Conservation (phyloP, 1,140 invertebrate species). For the Diploscapter pachys region DNA sequence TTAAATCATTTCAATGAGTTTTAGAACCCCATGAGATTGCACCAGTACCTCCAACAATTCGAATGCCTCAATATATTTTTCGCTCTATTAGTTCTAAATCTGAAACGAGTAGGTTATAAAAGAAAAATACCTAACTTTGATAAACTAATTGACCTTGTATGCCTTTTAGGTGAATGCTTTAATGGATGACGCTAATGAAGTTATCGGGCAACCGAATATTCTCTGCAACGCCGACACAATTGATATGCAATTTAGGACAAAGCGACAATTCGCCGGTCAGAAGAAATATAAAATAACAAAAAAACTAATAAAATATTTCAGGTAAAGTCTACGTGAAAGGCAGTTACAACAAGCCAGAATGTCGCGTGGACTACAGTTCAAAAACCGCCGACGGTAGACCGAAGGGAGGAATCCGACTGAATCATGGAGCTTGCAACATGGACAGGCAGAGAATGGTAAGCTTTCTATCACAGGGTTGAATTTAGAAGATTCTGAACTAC, state of each 20-base stretch:
- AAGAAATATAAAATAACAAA: constrained; percentile 16
- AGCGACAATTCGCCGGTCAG: constrained; percentile 47
- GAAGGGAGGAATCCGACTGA: constrained; percentile 50
- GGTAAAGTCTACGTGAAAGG: constrained; percentile 54
- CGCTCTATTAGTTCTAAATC: too few relatives aligned
- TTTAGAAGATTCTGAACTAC: neutral
- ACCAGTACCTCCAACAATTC: too few relatives aligned
- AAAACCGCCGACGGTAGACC: constrained; percentile 41
- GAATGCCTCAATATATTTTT: too few relatives aligned
- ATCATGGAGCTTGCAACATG: constrained; percentile 58
- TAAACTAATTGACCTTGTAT: too few relatives aligned
- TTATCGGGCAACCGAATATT: constrained; percentile 52
- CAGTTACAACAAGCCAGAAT: constrained; percentile 56
- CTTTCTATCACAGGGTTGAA: neutral
- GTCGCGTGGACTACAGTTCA: constrained; percentile 53
- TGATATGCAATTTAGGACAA: constrained; percentile 56
- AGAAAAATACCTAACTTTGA: too few relatives aligned
- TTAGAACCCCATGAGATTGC: too few relatives aligned
- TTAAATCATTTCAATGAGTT: too few relatives aligned
- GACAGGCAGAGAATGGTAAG: constrained; percentile 51
- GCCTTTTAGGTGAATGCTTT: too few relatives aligned
- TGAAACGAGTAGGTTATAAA: too few relatives aligned
- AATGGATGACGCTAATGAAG: constrained; percentile 41
- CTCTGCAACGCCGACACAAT: constrained; percentile 56
- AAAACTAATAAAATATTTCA: neutral